These are phyloP conservation scores for Petrolisthes manimaculis DNA, from an alignment of 2,888 invertebrate species.

Conservation along the genomic window DNA sequence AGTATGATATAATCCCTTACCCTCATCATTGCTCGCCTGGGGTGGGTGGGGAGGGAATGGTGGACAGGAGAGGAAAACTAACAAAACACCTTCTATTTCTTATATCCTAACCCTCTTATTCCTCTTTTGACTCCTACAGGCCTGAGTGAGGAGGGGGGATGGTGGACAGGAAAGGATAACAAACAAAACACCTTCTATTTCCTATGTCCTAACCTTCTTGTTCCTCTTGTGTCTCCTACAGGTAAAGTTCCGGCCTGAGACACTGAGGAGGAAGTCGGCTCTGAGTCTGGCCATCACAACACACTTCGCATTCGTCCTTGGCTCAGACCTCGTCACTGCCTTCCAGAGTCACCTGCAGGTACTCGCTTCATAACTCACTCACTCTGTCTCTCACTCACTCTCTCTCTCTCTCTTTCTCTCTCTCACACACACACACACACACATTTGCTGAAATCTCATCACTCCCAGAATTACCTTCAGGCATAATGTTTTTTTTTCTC, in stretches of 20 bases:
- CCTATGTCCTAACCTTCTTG: neutral
- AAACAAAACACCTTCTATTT: neutral
- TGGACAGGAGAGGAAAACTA: too few relatives aligned
- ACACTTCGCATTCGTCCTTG: conserved; percentile 73
- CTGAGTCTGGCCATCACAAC: conserved; percentile 73
- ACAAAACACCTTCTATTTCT: neutral
- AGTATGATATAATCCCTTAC: too few relatives aligned
- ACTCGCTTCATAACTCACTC: too few relatives aligned
- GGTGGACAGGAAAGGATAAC: too few relatives aligned
- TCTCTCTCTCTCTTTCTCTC: conserved; percentile 4
- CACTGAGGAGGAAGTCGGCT: conserved; percentile 73
- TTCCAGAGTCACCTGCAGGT: conserved; percentile 65
- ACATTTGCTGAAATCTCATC: too few relatives aligned
- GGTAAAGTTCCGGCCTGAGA: conserved; percentile 73
- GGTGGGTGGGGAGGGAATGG: too few relatives aligned
- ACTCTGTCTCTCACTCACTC: conserved; percentile 6
- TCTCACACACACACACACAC: too few relatives aligned
- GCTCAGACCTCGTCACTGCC: conserved; percentile 72
- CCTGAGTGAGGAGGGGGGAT: too few relatives aligned
- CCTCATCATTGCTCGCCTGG: too few relatives aligned
- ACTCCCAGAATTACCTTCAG: too few relatives aligned
- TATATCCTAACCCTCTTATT: neutral
- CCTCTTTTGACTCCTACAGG: neutral
- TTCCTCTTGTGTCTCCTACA: conserved; percentile 67
- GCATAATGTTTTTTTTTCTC: too few relatives aligned